Base-by-base conservation (phyloP, 1,140 invertebrate genomes). In the Brachionus koreanus region DNA sequence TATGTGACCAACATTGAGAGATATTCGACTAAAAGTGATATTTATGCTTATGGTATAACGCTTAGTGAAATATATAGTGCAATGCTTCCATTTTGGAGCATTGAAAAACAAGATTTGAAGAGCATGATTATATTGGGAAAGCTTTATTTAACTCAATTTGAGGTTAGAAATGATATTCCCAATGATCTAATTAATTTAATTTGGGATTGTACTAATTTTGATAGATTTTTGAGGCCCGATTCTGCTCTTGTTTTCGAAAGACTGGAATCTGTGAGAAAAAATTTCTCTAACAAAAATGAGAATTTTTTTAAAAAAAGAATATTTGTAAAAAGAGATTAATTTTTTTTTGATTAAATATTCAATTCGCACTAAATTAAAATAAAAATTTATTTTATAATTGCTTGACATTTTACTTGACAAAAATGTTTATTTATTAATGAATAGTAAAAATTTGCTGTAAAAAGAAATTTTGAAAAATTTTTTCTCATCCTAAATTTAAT, bases 291-390 rank as follows among this genome's bases (percentile, higher is more conserved):
- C 3, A 67, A 67, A n/a, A 37, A 67, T 67, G 29, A 19, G 23
- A 57, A 23, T n/a, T n/a, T 35, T 25, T 67, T 67, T 67, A 67
- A 67, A 57, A 57, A 57, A 57, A 57, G 49, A 57, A 23, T 57
- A 19, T 57, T 23, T 9, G 19, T 10, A 3, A 57, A 57, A 25
- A 16, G 49, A 57, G 29, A n/a, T n/a, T n/a, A n/a, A n/a, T n/a
- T n/a, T n/a, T n/a, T n/a, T n/a, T n/a, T n/a, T n/a, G n/a, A n/a
- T n/a, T n/a, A n/a, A n/a, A n/a, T n/a, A n/a, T n/a, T n/a, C n/a
- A n/a, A n/a, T n/a, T n/a, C n/a, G n/a, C n/a, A n/a, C n/a, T n/a
- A n/a, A n/a, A n/a, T n/a, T n/a, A n/a, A n/a, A n/a, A n/a, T n/a
- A n/a, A n/a, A n/a, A n/a, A n/a, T n/a, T n/a, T n/a, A n/a, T n/a